These are phyloP conservation scores for Alligator sinensis DNA, from an alignment of 2,113 vertebrate genomes.

Conservation along the genomic window DNA sequence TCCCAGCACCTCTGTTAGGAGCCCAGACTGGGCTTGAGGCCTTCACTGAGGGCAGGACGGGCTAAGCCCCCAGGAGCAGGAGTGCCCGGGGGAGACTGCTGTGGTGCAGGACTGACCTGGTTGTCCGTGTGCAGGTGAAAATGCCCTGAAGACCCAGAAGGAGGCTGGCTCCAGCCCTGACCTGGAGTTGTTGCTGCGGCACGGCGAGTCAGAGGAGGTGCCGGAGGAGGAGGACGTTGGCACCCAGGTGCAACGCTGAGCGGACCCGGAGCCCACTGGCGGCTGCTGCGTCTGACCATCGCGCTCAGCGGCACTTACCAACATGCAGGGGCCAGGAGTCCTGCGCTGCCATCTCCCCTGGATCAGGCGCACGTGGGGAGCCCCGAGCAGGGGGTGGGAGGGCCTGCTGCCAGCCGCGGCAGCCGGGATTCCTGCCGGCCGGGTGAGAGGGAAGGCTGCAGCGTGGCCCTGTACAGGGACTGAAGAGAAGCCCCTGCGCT, in stretches of 20 bases:
- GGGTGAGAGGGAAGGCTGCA: neutral
- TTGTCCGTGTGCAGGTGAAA: conserved; percentile 67
- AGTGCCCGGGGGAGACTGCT: neutral
- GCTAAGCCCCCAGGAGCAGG: neutral
- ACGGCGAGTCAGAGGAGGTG: conserved; percentile 56
- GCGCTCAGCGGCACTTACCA: neutral
- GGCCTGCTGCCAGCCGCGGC: no score
- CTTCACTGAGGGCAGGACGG: neutral
- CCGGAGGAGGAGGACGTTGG: conserved; percentile 71
- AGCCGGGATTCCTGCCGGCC: no score
- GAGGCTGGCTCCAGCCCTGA: conserved; percentile 76
- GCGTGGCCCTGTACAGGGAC: neutral
- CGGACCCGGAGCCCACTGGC: neutral
- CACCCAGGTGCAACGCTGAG: conserved; percentile 61
- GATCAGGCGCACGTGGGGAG: neutral
- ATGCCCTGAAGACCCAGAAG: conserved; percentile 66
- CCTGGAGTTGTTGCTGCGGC: conserved; percentile 86
- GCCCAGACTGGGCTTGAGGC: neutral
- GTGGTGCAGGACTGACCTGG: neutral
- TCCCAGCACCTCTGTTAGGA: neutral
- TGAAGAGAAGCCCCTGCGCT: neutral
- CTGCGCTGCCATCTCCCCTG: neutral
- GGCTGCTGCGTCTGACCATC: neutral
- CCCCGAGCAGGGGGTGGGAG: no score
- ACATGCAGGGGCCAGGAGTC: neutral